Conservation (phyloP, 2,113 vertebrate species). For the Corydoras sp. region DNA sequence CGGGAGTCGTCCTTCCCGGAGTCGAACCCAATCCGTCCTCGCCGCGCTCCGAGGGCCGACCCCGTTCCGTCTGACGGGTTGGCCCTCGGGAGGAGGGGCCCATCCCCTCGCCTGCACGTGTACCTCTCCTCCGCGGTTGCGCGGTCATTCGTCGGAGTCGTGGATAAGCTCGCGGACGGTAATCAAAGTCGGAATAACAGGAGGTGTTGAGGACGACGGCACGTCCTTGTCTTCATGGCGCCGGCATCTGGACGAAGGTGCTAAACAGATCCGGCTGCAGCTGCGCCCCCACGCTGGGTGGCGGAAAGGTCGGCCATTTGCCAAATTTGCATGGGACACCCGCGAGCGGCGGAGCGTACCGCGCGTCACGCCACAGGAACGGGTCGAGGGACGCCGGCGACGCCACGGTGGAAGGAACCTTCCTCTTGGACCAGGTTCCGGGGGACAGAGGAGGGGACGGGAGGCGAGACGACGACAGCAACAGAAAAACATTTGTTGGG, state of each 20-base stretch:
- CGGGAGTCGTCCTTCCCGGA: conserved; percentile 86
- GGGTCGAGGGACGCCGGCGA: conserved; percentile 5
- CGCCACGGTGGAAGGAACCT: conserved; percentile 14
- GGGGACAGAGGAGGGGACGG: not conserved
- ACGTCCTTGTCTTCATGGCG: conserved; percentile 30
- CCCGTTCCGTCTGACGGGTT: conserved; percentile 52
- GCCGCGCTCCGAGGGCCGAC: conserved; percentile 58
- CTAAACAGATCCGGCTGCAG: conserved; percentile 32
- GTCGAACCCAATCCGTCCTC: conserved; percentile 78
- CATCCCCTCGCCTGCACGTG: conserved; percentile 40
- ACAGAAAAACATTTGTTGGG: conserved; percentile 11
- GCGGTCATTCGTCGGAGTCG: not conserved
- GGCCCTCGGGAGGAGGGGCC: conserved; percentile 54
- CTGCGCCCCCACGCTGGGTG: conserved; percentile 26
- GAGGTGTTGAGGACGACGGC: conserved; percentile 35
- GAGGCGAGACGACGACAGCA: not conserved
- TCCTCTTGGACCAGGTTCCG: not conserved
- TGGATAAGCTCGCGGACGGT: conserved; percentile 1
- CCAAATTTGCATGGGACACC: conserved; percentile 36
- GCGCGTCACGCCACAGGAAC: not conserved
- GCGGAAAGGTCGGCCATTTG: conserved; percentile 28
- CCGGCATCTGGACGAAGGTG: conserved; percentile 41
- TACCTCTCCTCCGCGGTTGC: conserved; percentile 14
- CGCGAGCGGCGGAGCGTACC: conserved; percentile 5
- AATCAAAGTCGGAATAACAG: conserved; percentile 35